A percentile compares a stretch with the other conserved stretches of the same genome.
These are phyloP conservation scores for Aethes cnicana DNA, from an alignment of 2,888 invertebrate species.

Conservation along the genomic window DNA sequence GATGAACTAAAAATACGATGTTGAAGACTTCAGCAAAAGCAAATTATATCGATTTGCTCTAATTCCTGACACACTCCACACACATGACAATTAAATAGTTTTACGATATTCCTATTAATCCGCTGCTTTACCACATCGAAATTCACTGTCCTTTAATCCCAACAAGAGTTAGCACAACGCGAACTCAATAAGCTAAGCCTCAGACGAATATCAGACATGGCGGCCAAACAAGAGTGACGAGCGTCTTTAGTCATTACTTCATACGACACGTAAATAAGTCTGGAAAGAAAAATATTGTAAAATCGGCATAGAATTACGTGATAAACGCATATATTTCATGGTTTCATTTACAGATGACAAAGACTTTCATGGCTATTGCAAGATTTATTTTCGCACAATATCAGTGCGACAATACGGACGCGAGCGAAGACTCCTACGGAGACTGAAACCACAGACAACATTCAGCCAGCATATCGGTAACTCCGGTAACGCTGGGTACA, in stretches of 20 bases:
- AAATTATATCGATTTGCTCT: slow-evolving; percentile 69
- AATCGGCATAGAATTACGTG: slow-evolving; percentile 61
- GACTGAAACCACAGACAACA: slow-evolving; percentile 30
- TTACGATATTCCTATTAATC: slow-evolving; percentile 58
- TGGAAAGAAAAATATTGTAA: slow-evolving; percentile 75
- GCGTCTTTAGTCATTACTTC: slow-evolving; percentile 68
- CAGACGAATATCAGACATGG: slow-evolving; percentile 65
- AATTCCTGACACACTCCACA: slow-evolving; percentile 71
- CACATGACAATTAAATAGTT: slow-evolving; percentile 63
- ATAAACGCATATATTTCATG: slow-evolving; percentile 63
- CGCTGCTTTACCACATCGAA: slow-evolving; percentile 64
- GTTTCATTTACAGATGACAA: slow-evolving; percentile 65
- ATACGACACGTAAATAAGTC: slow-evolving; percentile 54
- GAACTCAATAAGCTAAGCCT: slow-evolving; percentile 78
- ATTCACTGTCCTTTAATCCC: slow-evolving; percentile 73
- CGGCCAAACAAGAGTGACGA: slow-evolving; percentile 76
- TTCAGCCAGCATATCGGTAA: background rate
- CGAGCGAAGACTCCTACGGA: slow-evolving; percentile 29
- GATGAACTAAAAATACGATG: slow-evolving; percentile 84
- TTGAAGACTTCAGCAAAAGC: slow-evolving; percentile 73
- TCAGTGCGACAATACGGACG: slow-evolving; percentile 18
- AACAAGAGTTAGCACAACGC: slow-evolving; percentile 81
- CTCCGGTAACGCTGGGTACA: too few species aligned
- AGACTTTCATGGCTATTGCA: slow-evolving; percentile 56
- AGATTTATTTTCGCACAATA: slow-evolving; percentile 43